Evolutionary conservation across 2,888 invertebrate genomes (phyloP).

Genomic region (Notodonta ziczac): DNA sequence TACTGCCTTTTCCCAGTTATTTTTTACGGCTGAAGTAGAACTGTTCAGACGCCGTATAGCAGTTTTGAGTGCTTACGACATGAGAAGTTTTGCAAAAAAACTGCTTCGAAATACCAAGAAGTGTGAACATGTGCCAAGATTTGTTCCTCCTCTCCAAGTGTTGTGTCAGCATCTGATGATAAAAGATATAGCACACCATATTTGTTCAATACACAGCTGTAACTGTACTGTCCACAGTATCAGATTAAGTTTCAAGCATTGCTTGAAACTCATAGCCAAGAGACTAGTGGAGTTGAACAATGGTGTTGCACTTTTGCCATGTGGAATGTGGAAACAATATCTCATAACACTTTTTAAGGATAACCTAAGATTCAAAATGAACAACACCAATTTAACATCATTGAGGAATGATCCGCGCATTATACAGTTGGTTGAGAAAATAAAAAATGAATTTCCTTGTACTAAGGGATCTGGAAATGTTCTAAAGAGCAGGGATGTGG

Average conservation of each 20-base stretch:
- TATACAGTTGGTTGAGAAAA: slow-evolving; percentile 56
- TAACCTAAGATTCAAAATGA: slow-evolving; percentile 66
- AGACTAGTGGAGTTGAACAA: slow-evolving; percentile 78
- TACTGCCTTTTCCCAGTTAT: slow-evolving; percentile 56
- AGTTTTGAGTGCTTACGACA: slow-evolving; percentile 59
- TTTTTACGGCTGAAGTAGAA: slow-evolving; percentile 64
- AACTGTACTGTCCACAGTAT: slow-evolving; percentile 58
- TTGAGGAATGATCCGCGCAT: slow-evolving; percentile 68
- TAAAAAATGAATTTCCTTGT: slow-evolving; percentile 47
- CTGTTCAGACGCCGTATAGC: slow-evolving; percentile 60
- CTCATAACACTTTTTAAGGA: slow-evolving; percentile 74
- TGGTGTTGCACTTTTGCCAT: slow-evolving; percentile 82
- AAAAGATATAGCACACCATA: slow-evolving; percentile 65
- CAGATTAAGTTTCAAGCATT: slow-evolving; percentile 81
- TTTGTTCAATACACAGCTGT: slow-evolving; percentile 50
- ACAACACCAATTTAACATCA: slow-evolving; percentile 47
- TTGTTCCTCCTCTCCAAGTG: slow-evolving; percentile 52
- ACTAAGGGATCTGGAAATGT: slow-evolving; percentile 31
- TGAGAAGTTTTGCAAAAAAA: slow-evolving; percentile 68
- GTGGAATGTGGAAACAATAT: slow-evolving; percentile 83
- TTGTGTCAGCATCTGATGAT: slow-evolving; percentile 66
- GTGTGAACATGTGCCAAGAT: slow-evolving; percentile 33
- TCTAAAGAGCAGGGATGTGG: slow-evolving; percentile 68
- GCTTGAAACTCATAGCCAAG: slow-evolving; percentile 79
- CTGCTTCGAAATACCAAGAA: slow-evolving; percentile 60